These are phyloP conservation scores for Fistularia commersonii DNA, from an alignment of 2,797 vertebrate species.

Conservation along the genomic window DNA sequence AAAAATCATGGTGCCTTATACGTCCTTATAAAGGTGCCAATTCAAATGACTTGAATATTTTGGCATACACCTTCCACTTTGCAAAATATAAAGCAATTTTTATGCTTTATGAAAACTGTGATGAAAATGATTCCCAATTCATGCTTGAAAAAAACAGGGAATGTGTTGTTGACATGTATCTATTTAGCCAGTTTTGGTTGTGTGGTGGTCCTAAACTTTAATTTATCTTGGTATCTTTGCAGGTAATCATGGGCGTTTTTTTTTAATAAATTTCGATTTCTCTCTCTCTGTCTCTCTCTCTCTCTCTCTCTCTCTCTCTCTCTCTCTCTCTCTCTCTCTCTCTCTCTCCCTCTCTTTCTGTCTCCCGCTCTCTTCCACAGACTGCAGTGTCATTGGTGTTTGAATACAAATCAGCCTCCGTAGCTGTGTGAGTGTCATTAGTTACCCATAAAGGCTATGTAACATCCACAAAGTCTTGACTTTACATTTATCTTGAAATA, in stretches of 20 bases:
- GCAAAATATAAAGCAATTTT: too few relatives aligned
- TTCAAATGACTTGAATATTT: slow-evolving; percentile 1
- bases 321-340: slow-evolving; percentile 41
- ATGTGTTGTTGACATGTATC: not conserved
- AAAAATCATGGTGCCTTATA: slow-evolving; percentile 16
- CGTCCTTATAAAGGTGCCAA: slow-evolving; percentile 4
- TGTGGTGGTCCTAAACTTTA: too few relatives aligned
- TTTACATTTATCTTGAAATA: too few relatives aligned
- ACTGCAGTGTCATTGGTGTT: slow-evolving; percentile 31
- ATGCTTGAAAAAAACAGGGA: too few relatives aligned
- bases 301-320: slow-evolving; percentile 5
- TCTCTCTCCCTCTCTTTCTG: not conserved
- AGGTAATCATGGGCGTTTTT: slow-evolving; percentile 45
- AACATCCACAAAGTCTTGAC: too few relatives aligned
- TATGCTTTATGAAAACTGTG: too few relatives aligned
- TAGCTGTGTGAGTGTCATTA: too few relatives aligned
- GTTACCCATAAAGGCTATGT: too few relatives aligned
- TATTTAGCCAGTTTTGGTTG: slow-evolving; percentile 7
- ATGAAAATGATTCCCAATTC: too few relatives aligned
- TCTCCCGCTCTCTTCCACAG: slow-evolving; percentile 13
- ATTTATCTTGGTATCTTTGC: slow-evolving; percentile 23
- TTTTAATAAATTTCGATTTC: slow-evolving; percentile 19
- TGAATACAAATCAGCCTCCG: too few relatives aligned
- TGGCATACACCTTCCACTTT: too few relatives aligned
- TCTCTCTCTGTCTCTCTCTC: not conserved